These are phyloP conservation scores for Napeogenes sylphis DNA, from an alignment of 2,888 invertebrate genomes.

Conservation along the genomic window DNA sequence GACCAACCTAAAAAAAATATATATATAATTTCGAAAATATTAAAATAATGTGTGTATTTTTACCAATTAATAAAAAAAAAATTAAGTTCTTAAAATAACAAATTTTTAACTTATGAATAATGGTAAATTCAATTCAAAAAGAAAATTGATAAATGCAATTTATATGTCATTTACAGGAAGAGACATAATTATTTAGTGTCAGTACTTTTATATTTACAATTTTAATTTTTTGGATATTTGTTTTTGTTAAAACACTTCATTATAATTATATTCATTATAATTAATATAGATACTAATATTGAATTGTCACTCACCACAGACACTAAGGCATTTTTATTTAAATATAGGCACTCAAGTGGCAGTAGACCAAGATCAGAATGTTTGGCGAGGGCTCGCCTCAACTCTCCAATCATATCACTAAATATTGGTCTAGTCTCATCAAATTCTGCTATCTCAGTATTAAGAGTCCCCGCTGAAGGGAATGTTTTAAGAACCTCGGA, in stretches of 20 bases:
- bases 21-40: not conserved
- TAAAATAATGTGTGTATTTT: not conserved
- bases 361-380: slow-evolving; percentile 91
- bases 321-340: slow-evolving; percentile 93
- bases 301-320: slow-evolving; percentile 82
- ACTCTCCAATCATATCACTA: slow-evolving; percentile 91
- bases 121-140: too few species aligned
- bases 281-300: slow-evolving; percentile 4
- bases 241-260: too few species aligned
- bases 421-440: slow-evolving; percentile 94
- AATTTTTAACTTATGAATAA: too few species aligned
- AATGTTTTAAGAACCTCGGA: slow-evolving; percentile 96
- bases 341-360: slow-evolving; percentile 96
- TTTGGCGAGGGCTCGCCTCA: slow-evolving; percentile 88
- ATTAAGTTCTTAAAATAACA: too few species aligned
- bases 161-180: too few species aligned
- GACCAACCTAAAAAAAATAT: slow-evolving; percentile 79
- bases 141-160: too few species aligned
- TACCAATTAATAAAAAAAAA: not conserved
- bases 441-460: slow-evolving; percentile 91
- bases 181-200: too few species aligned
- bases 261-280: not conserved
- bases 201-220: too few species aligned
- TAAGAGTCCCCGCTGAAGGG: slow-evolving; percentile 92
- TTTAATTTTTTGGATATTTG: too few species aligned